Conservation (phyloP, 2,797 vertebrate species). For the Myoxocephalus aenaeus region DNA sequence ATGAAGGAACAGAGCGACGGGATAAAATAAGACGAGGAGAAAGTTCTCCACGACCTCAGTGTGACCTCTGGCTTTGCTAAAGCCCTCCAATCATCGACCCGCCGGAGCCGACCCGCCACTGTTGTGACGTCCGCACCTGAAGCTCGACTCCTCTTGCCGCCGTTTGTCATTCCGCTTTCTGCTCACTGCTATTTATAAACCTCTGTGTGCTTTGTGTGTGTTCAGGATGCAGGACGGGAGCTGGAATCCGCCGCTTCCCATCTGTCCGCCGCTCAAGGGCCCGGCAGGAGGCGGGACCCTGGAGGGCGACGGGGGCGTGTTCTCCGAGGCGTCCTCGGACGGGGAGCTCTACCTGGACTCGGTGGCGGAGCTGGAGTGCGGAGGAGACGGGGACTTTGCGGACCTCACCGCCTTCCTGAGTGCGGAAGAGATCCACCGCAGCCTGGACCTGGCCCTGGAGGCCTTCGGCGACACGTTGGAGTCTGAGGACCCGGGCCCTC, state of each 20-base stretch:
- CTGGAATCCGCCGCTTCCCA: slow-evolving; percentile 84
- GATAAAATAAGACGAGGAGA: slow-evolving; percentile 17
- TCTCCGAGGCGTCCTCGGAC: slow-evolving; percentile 87
- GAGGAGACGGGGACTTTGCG: slow-evolving; percentile 82
- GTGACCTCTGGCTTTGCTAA: slow-evolving; percentile 72
- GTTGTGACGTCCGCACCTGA: slow-evolving; percentile 48
- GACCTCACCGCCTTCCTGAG: slow-evolving; percentile 94
- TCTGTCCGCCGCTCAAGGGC: slow-evolving; percentile 84
- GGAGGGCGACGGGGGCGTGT: slow-evolving; percentile 76
- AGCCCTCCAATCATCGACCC: slow-evolving; percentile 77
- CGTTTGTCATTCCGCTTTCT: slow-evolving; percentile 22
- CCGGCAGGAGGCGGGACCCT: slow-evolving; percentile 69
- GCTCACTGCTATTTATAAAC: not conserved
- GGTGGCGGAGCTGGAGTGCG: slow-evolving; percentile 84
- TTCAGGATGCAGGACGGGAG: slow-evolving; percentile 90
- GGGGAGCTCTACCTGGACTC: slow-evolving; percentile 88
- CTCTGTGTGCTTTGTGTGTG: slow-evolving; percentile 47
- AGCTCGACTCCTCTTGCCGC: not conserved
- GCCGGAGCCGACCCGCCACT: slow-evolving; percentile 8
- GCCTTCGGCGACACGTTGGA: slow-evolving; percentile 85
- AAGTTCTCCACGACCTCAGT: slow-evolving; percentile 43
- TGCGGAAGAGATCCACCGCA: slow-evolving; percentile 93
- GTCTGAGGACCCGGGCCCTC: slow-evolving; percentile 74
- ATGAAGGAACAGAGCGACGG: slow-evolving; percentile 1
- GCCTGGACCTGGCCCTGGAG: slow-evolving; percentile 93